Conservation (phyloP, 1,140 invertebrate species). For the Chironomus tepperi region DNA sequence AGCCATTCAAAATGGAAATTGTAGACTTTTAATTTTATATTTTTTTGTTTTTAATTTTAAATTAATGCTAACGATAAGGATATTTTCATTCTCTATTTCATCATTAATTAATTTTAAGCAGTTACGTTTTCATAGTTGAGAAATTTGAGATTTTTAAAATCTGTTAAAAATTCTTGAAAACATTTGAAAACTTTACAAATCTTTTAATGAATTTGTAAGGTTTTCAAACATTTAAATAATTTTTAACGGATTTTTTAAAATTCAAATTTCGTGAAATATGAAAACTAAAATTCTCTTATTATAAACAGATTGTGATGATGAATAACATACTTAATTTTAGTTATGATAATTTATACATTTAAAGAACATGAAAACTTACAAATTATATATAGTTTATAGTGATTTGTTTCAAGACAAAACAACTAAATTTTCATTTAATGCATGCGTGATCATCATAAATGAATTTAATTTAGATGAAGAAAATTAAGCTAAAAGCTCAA, state of each 20-base stretch:
- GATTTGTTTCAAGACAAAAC: neutral
- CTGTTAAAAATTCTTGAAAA: too few relatives aligned
- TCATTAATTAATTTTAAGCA: neutral
- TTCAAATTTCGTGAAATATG: too few relatives aligned
- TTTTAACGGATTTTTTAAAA: too few relatives aligned
- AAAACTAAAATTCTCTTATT: neutral
- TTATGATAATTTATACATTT: neutral
- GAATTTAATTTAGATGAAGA: neutral
- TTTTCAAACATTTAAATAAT: too few relatives aligned
- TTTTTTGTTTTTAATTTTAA: neutral
- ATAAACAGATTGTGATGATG: conserved; percentile 1
- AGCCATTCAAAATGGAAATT: conserved; percentile 36
- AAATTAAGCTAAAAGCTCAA: neutral
- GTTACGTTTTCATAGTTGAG: neutral
- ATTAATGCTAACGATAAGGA: neutral
- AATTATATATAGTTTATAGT: neutral
- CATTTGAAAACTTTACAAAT: too few relatives aligned
- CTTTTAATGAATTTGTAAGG: too few relatives aligned
- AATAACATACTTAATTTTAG: neutral
- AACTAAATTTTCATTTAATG: neutral
- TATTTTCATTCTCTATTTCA: neutral
- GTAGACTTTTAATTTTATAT: conserved; percentile 35
- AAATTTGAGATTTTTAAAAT: too few relatives aligned
- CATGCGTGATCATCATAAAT: conserved; percentile 1
- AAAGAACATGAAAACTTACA: neutral